Evolutionary conservation across 2,888 invertebrate species (phyloP), one percentile per base, ranked within the genome.

Genomic region (Theodoxus fluviatilis): DNA sequence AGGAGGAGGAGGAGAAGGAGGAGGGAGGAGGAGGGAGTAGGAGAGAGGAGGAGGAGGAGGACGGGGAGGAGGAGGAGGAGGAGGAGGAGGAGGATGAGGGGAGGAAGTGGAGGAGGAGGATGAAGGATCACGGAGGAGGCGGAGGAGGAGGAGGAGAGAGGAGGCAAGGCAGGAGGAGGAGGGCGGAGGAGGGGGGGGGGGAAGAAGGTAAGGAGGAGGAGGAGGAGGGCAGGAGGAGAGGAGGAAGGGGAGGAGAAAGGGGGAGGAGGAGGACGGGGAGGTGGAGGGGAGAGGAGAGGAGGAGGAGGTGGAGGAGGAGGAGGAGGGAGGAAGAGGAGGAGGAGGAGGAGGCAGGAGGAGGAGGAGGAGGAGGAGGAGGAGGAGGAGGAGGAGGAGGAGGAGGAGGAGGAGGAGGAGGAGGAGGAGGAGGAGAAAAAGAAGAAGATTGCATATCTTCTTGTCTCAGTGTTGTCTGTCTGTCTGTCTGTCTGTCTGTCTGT

Each of bases 111-210:
- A 28, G 3, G 31, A 59, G 18, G 4, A 3, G 7, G n/a, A 59
- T 38, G 43, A 31, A 12, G 31, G 40, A n/a, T 57, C 6, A 57
- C 38, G 57, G 57, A 57, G 67, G 57, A 57, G n/a, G 59, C 38
- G 43, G 12, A 64, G 64, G 25, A 3, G 28, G 22, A 38, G 7
- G 35, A 35, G 28, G 3, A 22, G 22, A 64, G 38, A 28, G 3
- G 3, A 2, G 31, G 15, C 22, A 7, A 18, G 18, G 25, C 18
- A 28, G 3, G 31, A 59, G 18, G 4, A 3, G 7, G n/a, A 59
- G 59, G 43, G 40, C 4, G 31, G 40, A n/a, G 57, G 25, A 57
- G 57, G 57, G 57, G 38, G 67, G 57, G 67, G n/a, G 59, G 40
- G 43, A 68, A 59, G 59, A 6, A 43, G 40, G 28, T 2, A 68